Conservation (phyloP, 2,797 vertebrate genomes). For the Pampus argenteus region DNA sequence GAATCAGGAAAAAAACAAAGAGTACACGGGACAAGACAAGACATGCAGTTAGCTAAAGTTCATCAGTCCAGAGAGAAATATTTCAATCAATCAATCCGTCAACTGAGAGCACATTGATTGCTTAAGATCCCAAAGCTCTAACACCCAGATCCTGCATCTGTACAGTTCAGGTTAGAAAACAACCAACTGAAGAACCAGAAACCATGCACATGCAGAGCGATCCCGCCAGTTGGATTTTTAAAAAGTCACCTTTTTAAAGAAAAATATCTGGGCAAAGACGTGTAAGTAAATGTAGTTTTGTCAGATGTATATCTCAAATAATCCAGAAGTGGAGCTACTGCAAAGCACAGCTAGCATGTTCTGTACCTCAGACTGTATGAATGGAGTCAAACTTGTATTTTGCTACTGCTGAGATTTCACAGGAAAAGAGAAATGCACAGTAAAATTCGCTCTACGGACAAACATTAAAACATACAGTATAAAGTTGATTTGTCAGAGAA, state of each 20-base stretch:
- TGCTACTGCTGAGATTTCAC: background rate
- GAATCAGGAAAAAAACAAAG: background rate
- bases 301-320: too few species aligned
- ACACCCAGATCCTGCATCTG: background rate
- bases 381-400: background rate
- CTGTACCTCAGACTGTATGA: background rate
- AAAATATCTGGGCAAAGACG: background rate
- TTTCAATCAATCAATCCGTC: slow-evolving; percentile 6
- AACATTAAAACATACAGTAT: background rate
- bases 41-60: slow-evolving; percentile 30
- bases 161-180: background rate
- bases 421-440: background rate
- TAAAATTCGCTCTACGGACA: background rate
- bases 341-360: background rate
- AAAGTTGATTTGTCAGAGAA: background rate
- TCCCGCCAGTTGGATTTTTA: background rate
- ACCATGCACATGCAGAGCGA: slow-evolving; percentile 33
- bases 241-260: background rate
- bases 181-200: background rate
- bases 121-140: background rate
- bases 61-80: slow-evolving; percentile 27
- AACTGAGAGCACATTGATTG: slow-evolving; percentile 11
- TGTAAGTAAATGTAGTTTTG: too few species aligned
- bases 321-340: background rate
- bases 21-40: background rate